Conservation (phyloP, 2,797 vertebrate species). For the Martes flavigula region DNA sequence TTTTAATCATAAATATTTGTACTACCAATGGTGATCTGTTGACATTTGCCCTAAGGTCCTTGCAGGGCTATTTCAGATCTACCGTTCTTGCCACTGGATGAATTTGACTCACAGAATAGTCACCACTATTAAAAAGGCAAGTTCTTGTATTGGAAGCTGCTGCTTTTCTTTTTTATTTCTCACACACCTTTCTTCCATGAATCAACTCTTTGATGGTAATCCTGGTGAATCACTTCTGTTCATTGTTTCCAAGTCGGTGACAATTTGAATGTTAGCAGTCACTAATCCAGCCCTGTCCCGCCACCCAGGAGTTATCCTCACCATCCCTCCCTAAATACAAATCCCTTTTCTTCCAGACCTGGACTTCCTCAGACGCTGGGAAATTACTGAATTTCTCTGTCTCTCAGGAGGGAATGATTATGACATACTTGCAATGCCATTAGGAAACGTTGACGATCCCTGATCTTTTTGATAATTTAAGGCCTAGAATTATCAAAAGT, state of each 20-base stretch:
- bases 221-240: slow-evolving; percentile 19
- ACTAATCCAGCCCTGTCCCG: not conserved
- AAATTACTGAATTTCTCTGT: not conserved
- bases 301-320: not conserved
- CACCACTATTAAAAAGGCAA: slow-evolving; percentile 44
- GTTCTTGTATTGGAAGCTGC: not conserved
- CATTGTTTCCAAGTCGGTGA: not conserved
- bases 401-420: not conserved
- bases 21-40: not conserved
- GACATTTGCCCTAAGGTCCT: not conserved
- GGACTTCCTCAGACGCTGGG: not conserved
- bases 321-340: slow-evolving; percentile 6
- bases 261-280: not conserved
- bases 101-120: not conserved
- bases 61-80: not conserved
- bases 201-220: not conserved
- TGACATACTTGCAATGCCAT: not conserved
- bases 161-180: not conserved
- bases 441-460: not conserved
- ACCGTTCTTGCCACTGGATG: not conserved
- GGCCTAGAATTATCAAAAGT: slow-evolving; percentile 36
- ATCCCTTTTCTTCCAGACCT: slow-evolving; percentile 16
- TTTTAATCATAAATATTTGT: not conserved
- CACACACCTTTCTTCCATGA: not conserved
- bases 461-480: slow-evolving; percentile 31